These are phyloP conservation scores for Hydractinia symbiolongicarpus DNA, from an alignment of 30 jellyfish, hydroid and myxozoan genomes.

Conservation along the genomic window DNA sequence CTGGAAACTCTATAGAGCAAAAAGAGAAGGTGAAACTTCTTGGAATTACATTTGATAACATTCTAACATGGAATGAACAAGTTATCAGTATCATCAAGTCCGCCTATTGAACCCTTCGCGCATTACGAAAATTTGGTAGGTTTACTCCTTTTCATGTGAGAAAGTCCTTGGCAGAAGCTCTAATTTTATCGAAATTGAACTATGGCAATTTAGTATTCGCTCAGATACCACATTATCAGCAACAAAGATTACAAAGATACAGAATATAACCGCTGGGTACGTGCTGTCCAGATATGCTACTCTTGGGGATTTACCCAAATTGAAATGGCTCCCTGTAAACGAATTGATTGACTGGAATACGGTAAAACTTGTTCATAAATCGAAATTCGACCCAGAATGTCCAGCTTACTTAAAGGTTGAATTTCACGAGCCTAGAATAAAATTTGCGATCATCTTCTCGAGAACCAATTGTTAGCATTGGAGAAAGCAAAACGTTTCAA, in stretches of 20 bases:
- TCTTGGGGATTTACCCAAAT: neutral
- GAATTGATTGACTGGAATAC: too few species aligned
- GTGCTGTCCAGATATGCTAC: slow-evolving; percentile 18
- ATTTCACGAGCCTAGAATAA: slow-evolving; percentile 3
- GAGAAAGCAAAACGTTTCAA: slow-evolving; percentile 16
- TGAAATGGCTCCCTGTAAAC: too few species aligned
- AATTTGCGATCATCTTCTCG: neutral
- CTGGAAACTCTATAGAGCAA: too few species aligned
- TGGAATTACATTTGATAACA: neutral
- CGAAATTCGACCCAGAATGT: too few species aligned
- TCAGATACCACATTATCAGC: slow-evolving; percentile 3
- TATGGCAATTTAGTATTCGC: slow-evolving; percentile 12
- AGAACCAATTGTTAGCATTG: slow-evolving; percentile 9
- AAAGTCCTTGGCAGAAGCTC: slow-evolving; percentile 17
- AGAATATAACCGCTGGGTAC: slow-evolving; percentile 11
- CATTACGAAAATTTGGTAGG: slow-evolving; percentile 18
- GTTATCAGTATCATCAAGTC: neutral
- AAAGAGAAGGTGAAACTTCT: slow-evolving; percentile 13
- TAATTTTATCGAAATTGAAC: slow-evolving; percentile 11
- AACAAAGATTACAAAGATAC: slow-evolving; percentile 5
- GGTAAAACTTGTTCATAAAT: too few species aligned
- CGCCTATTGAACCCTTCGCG: slow-evolving; percentile 12
- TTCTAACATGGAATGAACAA: slow-evolving; percentile 8
- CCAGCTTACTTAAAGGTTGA: slow-evolving; percentile 17
- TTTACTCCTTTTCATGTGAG: slow-evolving; percentile 11